These are phyloP conservation scores for Dryocosmus kuriphilus DNA, from an alignment of 2,888 invertebrate species.

Conservation along the genomic window DNA sequence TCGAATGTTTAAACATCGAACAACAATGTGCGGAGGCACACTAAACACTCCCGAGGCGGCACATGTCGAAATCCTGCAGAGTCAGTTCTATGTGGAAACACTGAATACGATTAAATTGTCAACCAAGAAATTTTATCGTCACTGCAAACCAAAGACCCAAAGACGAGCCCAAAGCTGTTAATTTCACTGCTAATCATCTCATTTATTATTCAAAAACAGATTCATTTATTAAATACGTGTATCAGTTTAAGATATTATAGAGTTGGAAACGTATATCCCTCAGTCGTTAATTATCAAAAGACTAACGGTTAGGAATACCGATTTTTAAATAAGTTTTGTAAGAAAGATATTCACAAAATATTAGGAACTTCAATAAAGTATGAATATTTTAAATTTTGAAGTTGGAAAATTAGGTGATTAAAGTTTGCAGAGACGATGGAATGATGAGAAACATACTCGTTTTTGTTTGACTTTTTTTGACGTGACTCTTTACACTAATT, in stretches of 20 bases:
- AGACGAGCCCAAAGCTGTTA: background rate
- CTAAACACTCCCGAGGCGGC: slow-evolving; percentile 31
- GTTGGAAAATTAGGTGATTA: background rate
- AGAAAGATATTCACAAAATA: too few species aligned
- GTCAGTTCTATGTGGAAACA: background rate
- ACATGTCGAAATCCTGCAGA: slow-evolving; percentile 17
- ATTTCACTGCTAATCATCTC: background rate
- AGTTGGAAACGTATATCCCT: too few species aligned
- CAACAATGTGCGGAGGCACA: slow-evolving; percentile 25
- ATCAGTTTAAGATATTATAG: background rate
- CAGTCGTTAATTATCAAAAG: too few species aligned
- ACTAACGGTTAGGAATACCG: too few species aligned
- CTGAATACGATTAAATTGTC: slow-evolving; percentile 13
- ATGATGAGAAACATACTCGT: background rate
- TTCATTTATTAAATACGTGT: background rate
- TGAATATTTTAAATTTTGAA: too few species aligned
- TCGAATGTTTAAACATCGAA: slow-evolving; percentile 24
- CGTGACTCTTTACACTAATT: background rate
- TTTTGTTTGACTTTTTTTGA: background rate
- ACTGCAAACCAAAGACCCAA: slow-evolving; percentile 5
- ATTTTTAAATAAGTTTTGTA: too few species aligned
- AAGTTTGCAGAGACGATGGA: background rate
- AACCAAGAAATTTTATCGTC: slow-evolving; percentile 2
- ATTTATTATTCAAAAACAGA: too few species aligned
- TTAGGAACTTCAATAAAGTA: too few species aligned